Conservation (phyloP, 2,888 invertebrate genomes). For the Ormyrus thymus region DNA sequence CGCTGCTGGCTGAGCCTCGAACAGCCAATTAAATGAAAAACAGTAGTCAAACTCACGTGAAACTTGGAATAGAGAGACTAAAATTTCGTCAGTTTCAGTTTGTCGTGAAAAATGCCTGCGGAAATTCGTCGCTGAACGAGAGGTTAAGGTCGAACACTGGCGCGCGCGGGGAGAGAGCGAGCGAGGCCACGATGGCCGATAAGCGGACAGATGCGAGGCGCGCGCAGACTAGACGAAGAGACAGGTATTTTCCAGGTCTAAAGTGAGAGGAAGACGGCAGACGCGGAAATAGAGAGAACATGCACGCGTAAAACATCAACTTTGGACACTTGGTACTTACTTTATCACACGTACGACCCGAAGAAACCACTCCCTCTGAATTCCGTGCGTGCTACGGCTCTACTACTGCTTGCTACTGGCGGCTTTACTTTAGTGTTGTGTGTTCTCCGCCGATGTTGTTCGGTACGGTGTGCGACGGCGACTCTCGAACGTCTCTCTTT, state of each 20-base stretch:
- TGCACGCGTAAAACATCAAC: background rate
- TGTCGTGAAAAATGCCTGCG: too few species aligned
- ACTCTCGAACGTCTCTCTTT: conserved; percentile 4
- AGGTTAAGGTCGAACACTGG: conserved; percentile 40
- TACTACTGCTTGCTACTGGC: background rate
- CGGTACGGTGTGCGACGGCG: conserved; percentile 28
- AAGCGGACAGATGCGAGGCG: background rate
- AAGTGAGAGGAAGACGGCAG: background rate
- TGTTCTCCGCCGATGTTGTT: conserved; percentile 1
- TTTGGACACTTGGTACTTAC: conserved; percentile 32
- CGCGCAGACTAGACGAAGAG: background rate
- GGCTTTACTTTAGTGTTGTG: background rate
- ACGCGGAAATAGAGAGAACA: background rate
- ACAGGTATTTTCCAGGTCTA: background rate
- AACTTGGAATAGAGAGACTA: too few species aligned
- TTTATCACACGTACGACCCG: conserved; percentile 46
- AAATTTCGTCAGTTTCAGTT: too few species aligned
- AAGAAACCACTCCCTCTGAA: conserved; percentile 34
- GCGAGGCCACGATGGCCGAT: conserved; percentile 51
- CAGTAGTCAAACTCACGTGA: too few species aligned
- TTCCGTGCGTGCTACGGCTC: background rate
- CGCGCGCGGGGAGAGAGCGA: background rate
- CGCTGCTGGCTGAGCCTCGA: too few species aligned
- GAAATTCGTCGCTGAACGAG: background rate
- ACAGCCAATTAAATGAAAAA: too few species aligned